These are phyloP conservation scores for Malurus cyaneus DNA, from an alignment of 2,113 vertebrate genomes.

Conservation along the genomic window DNA sequence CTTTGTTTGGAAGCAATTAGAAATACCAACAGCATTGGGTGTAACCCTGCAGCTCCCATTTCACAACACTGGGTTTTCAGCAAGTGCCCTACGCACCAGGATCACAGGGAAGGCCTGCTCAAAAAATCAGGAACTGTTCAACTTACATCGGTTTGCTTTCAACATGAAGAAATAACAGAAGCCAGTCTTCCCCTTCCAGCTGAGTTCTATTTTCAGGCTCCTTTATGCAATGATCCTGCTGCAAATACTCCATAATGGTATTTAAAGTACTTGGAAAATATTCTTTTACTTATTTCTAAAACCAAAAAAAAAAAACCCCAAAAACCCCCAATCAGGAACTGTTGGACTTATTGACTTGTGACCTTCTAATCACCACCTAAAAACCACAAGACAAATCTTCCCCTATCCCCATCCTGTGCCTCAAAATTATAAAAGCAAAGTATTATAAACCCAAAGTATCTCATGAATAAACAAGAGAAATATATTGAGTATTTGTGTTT, in stretches of 20 bases:
- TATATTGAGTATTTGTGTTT: background rate
- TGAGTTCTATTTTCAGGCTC: background rate
- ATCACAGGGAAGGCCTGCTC: background rate
- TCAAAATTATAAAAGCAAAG: background rate
- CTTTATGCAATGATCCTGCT: background rate
- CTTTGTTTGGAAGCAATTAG: background rate
- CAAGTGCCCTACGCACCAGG: background rate
- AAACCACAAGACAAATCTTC: background rate
- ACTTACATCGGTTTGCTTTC: background rate
- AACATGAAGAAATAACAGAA: background rate
- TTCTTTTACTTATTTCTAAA: background rate
- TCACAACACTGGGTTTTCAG: background rate
- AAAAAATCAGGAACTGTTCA: background rate
- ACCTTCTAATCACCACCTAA: background rate
- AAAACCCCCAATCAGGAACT: background rate
- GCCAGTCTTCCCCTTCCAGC: background rate
- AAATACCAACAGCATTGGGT: background rate
- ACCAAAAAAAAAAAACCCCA: fast-evolving
- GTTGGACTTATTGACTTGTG: background rate
- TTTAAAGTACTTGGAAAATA: background rate
- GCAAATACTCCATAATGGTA: background rate
- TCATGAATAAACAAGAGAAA: background rate
- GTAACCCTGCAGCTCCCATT: background rate
- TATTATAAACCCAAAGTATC: too few relatives aligned
- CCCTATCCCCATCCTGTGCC: background rate